A percentile compares a stretch with the other conserved stretches of the same genome.
Conservation (phyloP, 2,797 vertebrate genomes). For the Anolis apletophallus region DNA sequence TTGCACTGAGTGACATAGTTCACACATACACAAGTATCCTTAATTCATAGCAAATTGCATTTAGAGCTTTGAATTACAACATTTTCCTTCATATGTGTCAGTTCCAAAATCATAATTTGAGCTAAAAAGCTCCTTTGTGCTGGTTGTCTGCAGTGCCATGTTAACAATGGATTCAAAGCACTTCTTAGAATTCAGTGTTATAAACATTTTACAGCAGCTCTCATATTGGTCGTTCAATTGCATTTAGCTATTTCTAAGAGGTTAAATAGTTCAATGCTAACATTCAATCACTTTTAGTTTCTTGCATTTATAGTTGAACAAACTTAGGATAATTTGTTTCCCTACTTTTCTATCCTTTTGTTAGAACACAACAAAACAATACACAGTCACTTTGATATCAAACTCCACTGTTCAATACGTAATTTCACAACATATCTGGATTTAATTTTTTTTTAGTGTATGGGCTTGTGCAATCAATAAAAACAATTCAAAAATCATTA, state of each 20-base stretch:
- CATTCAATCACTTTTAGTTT: constrained; percentile 18
- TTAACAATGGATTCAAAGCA: not conserved
- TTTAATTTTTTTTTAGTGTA: not conserved
- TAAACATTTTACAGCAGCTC: not conserved
- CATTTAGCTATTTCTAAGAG: not conserved
- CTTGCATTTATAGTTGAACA: constrained; percentile 57
- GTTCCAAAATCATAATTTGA: constrained; percentile 2
- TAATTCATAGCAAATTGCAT: not conserved
- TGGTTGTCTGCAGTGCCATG: not conserved
- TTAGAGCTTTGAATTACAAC: not conserved
- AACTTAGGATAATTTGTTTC: constrained; percentile 47
- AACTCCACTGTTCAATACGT: not conserved
- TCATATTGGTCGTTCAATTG: constrained; percentile 15
- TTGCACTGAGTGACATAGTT: not conserved
- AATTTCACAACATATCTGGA: not conserved
- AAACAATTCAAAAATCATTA: no score
- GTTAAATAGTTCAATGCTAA: constrained; percentile 17
- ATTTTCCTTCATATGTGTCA: not conserved
- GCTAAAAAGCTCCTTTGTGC: not conserved
- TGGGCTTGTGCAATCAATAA: no score
- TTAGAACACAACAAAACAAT: not conserved
- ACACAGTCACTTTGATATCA: not conserved
- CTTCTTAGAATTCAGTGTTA: constrained; percentile 14
- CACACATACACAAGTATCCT: not conserved
- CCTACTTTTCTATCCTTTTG: not conserved